Evolutionary conservation across 2,888 invertebrate genomes (phyloP), one percentile per base, ranked within the genome.

Genomic region (Platypus cylindrus): DNA sequence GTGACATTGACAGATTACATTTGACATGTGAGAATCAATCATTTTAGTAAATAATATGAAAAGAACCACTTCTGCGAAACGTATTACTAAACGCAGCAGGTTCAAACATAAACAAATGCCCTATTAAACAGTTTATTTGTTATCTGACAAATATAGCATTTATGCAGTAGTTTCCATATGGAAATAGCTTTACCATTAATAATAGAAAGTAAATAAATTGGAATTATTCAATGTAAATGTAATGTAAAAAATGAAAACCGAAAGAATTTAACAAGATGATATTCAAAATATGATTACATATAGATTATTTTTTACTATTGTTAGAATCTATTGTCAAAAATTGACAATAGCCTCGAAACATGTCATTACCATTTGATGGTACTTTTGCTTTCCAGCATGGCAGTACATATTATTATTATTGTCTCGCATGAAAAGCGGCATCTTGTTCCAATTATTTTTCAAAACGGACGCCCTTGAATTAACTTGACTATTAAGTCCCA

Each of bases 121-220:
- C 42, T 40, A 43, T 43, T 43, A 40, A 42, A 39, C 36, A 39
- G 34, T 42, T 29, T 42, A 42, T n/a, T n/a, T n/a, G n/a, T 26
- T 9, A 12, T 7, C 26, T 8, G 26, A n/a, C n/a, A n/a, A n/a
- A n/a, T n/a, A n/a, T n/a, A n/a, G n/a, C n/a, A n/a, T n/a, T n/a
- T n/a, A n/a, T n/a, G n/a, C n/a, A n/a, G n/a, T n/a, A n/a, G n/a
- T n/a, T n/a, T n/a, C n/a, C n/a, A n/a, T n/a, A n/a, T n/a, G n/a
- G n/a, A n/a, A n/a, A n/a, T n/a, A n/a, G n/a, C n/a, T n/a, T n/a
- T n/a, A n/a, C n/a, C n/a, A n/a, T n/a, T n/a, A n/a, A n/a, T n/a
- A n/a, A n/a, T n/a, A n/a, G n/a, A n/a, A n/a, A n/a, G n/a, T n/a
- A n/a, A n/a, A n/a, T n/a, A n/a, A n/a, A n/a, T n/a, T n/a, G n/a